These are phyloP conservation scores for Nautilus pompilius DNA, from an alignment of 1,140 invertebrate genomes.

Conservation along the genomic window DNA sequence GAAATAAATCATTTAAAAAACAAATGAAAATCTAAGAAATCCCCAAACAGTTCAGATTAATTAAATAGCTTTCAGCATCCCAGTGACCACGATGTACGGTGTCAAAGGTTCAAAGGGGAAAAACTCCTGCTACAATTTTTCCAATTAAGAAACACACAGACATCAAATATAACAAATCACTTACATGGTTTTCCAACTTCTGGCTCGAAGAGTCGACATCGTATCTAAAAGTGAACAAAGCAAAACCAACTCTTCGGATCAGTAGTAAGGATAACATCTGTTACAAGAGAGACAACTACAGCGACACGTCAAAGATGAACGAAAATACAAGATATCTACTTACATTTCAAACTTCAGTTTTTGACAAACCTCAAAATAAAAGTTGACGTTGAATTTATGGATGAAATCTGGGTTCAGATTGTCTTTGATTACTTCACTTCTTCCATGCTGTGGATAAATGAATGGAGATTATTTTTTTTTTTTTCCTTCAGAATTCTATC, in stretches of 20 bases:
- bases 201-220: conserved; percentile 51
- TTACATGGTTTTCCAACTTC: conserved; percentile 45
- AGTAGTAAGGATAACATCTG: background rate
- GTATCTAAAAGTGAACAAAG: conserved; percentile 47
- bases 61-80: too few species aligned
- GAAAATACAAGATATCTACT: conserved; percentile 17
- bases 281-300: background rate
- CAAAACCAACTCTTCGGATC: conserved; percentile 5
- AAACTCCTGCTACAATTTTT: too few species aligned
- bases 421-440: conserved; percentile 60
- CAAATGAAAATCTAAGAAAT: too few species aligned
- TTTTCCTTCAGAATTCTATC: too few species aligned
- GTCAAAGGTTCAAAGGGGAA: too few species aligned
- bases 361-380: conserved; percentile 61
- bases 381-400: conserved; percentile 59
- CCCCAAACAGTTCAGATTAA: too few species aligned
- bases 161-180: too few species aligned
- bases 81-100: too few species aligned
- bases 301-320: background rate
- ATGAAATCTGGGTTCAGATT: conserved; percentile 60
- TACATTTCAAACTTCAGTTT: conserved; percentile 57
- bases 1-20: too few species aligned
- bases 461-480: too few species aligned
- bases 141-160: too few species aligned
- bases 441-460: conserved; percentile 46